A percentile compares a stretch with the other conserved stretches of the same genome.
Evolutionary conservation across 2,113 vertebrate genomes (phyloP).

Genomic region (Triplophysa rosa): DNA sequence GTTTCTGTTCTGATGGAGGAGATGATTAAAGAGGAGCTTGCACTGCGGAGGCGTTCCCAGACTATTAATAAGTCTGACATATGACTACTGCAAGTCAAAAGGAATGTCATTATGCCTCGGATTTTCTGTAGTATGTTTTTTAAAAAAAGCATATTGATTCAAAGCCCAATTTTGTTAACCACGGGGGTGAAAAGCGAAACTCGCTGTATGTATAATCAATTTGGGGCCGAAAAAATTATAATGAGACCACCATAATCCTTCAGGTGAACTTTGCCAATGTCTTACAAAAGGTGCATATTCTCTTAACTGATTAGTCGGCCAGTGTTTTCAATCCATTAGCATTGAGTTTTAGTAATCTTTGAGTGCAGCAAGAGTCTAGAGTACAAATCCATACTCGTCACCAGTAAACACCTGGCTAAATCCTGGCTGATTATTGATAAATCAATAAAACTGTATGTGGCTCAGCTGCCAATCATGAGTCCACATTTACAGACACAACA

Average conservation of each 20-base stretch:
- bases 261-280: conserved; percentile 20
- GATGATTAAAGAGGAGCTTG: conserved; percentile 39
- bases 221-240: conserved; percentile 13
- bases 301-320: conserved; percentile 21
- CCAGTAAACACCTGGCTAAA: conserved; percentile 36
- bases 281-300: conserved; percentile 8
- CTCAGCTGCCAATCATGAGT: conserved; percentile 36
- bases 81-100: conserved; percentile 34
- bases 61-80: conserved; percentile 42
- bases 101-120: background rate
- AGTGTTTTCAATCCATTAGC: conserved; percentile 16
- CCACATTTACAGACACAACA: conserved; percentile 3
- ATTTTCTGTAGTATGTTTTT: conserved; percentile 8
- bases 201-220: conserved; percentile 25
- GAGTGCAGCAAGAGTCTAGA: conserved; percentile 11
- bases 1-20: conserved; percentile 41
- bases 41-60: conserved; percentile 25
- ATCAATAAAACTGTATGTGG: conserved; percentile 21
- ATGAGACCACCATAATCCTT: conserved; percentile 8
- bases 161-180: conserved; percentile 23
- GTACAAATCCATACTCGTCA: conserved; percentile 41
- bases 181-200: background rate
- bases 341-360: conserved; percentile 34
- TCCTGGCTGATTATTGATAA: conserved; percentile 35
- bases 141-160: conserved; percentile 15